phyloP scores from a whole-genome alignment of 2,113 vertebrate genomes.

The Pagrus major region DNA sequence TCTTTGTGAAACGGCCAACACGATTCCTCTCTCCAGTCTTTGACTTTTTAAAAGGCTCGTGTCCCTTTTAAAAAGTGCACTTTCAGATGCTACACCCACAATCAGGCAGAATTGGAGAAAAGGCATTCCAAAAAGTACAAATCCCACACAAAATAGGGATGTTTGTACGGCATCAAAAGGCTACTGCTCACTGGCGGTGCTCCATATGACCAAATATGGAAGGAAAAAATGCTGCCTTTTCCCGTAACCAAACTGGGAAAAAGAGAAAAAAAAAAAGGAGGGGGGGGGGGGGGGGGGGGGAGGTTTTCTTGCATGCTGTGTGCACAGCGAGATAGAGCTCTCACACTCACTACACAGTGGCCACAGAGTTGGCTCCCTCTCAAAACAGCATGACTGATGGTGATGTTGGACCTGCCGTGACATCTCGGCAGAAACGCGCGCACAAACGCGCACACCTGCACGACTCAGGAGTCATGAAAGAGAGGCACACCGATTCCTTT shows the following conservation, averaged over 20 bases:
- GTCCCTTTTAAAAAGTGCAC: conserved; percentile 60
- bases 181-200: conserved; percentile 82
- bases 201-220: conserved; percentile 89
- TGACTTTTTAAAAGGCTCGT: conserved; percentile 62
- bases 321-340: conserved; percentile 83
- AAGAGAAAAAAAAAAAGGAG: conserved; percentile 43
- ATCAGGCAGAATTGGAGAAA: conserved; percentile 68
- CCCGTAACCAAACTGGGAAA: conserved; percentile 85
- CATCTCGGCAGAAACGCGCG: conserved; percentile 51
- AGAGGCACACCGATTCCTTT: conserved; percentile 45
- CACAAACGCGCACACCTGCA: conserved; percentile 54
- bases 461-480: conserved; percentile 35
- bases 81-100: conserved; percentile 75
- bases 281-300: too few relatives aligned
- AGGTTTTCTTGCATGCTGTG: conserved; percentile 78
- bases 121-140: conserved; percentile 73
- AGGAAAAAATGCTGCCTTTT: conserved; percentile 86
- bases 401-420: conserved; percentile 63
- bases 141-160: conserved; percentile 84
- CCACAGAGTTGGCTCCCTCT: conserved; percentile 65
- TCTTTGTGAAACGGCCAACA: conserved; percentile 40
- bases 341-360: conserved; percentile 76
- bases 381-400: conserved; percentile 73
- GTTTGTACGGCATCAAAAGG: conserved; percentile 84
- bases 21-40: conserved; percentile 26